Evolutionary conservation across 2,888 invertebrate genomes (phyloP), one percentile per base, ranked within the genome.

Genomic region (Drosophila villosipedis): DNA sequence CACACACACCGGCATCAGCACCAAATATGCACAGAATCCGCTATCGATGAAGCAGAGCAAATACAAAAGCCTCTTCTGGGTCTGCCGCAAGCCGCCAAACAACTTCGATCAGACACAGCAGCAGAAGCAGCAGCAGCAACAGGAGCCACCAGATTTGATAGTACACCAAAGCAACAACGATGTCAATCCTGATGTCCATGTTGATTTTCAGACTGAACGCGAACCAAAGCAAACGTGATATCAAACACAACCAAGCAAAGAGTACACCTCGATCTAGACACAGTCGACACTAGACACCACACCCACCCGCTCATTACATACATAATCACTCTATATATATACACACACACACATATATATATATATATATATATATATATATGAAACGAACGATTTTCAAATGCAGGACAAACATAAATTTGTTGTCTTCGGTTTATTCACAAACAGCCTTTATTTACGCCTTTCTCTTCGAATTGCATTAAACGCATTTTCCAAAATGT

Each of bases 1-100:
- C 89, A 94, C 94, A 25, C 94, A 96, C 88, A 96, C 95, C 0
- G 96, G 96, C 19, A 94, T 98, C 0, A 96, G 96, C 89, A 97
- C 98, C 47, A 96, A 96, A 87, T 99, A 99, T 93, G 97, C 98
- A 7, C 98, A 98, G 93, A 99, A 99, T 93, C 96, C 96, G 0
- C 95, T 96, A 73, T 98, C 98, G 1, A 98, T 99, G 98, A 95
- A 99, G 87, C 97, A 97, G 83, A 97, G 98, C 88, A 96, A 97
- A 89, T 99, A 99, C 89, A 96, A 97, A 90, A 98, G 98, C 64
- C 96, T 98, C 0, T 98, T 97, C 94, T 98, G 99, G 93, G 97
- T 98, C 3, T 98, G 98, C 88, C 95, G 96, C 84, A 99, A 99
- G 92, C 96, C 97, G 10, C n/a, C 53, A 33, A 71, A 74, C 4